These are phyloP conservation scores for Galerucella calmariensis DNA, from an alignment of 2,888 invertebrate genomes.

Conservation along the genomic window DNA sequence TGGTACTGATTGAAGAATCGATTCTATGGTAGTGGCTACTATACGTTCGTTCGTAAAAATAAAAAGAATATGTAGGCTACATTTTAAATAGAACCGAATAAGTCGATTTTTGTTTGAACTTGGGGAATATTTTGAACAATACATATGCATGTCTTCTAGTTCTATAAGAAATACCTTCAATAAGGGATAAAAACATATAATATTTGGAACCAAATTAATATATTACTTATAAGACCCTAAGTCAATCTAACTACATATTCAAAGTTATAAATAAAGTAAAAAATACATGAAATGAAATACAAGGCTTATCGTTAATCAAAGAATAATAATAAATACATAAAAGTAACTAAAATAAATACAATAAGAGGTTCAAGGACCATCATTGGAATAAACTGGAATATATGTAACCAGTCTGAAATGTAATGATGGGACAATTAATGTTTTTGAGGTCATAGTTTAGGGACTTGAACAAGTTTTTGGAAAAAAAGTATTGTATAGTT, in stretches of 20 bases:
- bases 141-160: too few relatives aligned
- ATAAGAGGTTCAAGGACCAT: neutral
- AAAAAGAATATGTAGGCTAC: too few relatives aligned
- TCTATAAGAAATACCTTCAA: too few relatives aligned
- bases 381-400: neutral
- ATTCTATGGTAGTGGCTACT: neutral
- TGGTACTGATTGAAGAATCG: neutral
- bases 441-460: too few relatives aligned
- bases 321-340: neutral
- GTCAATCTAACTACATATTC: neutral
- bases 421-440: too few relatives aligned
- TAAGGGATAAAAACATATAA: neutral
- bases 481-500: too few relatives aligned
- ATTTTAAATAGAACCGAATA: too few relatives aligned
- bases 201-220: neutral
- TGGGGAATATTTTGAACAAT: too few relatives aligned
- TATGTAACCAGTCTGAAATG: neutral
- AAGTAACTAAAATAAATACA: neutral
- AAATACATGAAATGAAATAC: neutral
- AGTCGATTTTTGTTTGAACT: too few relatives aligned
- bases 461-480: too few relatives aligned
- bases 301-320: neutral
- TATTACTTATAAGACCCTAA: neutral
- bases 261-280: neutral
- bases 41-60: neutral